Evolutionary conservation across 2,888 invertebrate species (phyloP), one percentile per base, ranked within the genome.

Genomic region (Hipparchia sbordonii): DNA sequence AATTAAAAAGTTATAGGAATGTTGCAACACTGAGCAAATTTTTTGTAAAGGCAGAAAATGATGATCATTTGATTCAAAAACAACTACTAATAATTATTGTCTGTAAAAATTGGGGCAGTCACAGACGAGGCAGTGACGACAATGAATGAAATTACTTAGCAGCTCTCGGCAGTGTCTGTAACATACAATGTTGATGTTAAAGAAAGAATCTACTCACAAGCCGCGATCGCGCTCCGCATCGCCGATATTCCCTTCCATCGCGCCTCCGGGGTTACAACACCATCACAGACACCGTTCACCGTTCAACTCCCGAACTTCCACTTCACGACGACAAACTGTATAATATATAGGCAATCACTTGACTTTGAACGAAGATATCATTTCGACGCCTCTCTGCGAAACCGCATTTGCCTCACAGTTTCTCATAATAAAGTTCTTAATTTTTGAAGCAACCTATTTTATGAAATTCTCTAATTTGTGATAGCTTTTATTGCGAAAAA

Each of bases 221-320:
- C 72, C 74, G 48, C 75, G 77, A 45, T 79, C 78, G n/a, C 77
- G 74, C 46, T 78, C 80, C 52, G 77, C 77, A 61, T 78, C 78
- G 48, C 72, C 76, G 63, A 74, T 67, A 48, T 77, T 77, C 56
- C 75, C 78, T 65, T 80, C 80, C 80, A 80, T 79, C 67, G 54
- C 67, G 45, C 12, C 61, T 59, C 56, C 48, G 72, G 52, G 65
- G 63, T 71, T 67, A 75, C 69, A 72, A 77, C 75, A 71, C 59
- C 74, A 74, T 76, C 62, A 52, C 39, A 62, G 8, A 45, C 39
- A 45, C 60, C 45, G 7, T 12, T n/a, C 12, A 45, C 60, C 5
- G 45, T 7, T 12, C 39, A 12, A 2, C 39, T 39, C 39, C 39
- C 33, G 8, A 59, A 23, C 7, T 13, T 13, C 23, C 33, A 33